phyloP scores from a whole-genome alignment of 2,113 vertebrate genomes.

The Amblyornis subalaris region DNA sequence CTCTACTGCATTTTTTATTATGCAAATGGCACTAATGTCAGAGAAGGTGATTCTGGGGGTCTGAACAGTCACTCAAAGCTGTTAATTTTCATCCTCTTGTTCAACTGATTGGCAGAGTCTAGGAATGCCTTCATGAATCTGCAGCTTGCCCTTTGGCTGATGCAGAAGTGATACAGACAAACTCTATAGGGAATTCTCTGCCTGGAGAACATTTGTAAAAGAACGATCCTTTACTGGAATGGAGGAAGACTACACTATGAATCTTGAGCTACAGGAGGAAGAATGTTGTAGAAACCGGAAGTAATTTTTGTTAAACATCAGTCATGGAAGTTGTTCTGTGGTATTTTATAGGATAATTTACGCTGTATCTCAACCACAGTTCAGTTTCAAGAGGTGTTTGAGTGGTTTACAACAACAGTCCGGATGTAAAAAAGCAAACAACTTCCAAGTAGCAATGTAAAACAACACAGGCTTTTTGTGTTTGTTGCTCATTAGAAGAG shows the following conservation, averaged over 20 bases:
- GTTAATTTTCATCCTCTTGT: slow-evolving; percentile 31
- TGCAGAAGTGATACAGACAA: not conserved
- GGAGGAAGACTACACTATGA: not conserved
- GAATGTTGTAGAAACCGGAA: not conserved
- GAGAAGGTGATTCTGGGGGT: not conserved
- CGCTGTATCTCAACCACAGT: not conserved
- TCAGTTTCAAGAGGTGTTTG: not conserved
- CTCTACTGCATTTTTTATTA: slow-evolving; percentile 14
- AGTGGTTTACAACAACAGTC: not conserved
- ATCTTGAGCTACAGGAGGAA: not conserved
- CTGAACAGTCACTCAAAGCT: slow-evolving; percentile 34
- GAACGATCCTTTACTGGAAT: not conserved
- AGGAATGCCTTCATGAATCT: not conserved
- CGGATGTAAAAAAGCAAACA: not conserved
- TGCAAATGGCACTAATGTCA: slow-evolving; percentile 29
- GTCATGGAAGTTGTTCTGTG: not conserved
- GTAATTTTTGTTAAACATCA: not conserved
- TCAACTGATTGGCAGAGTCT: slow-evolving; percentile 22
- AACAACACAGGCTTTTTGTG: not conserved
- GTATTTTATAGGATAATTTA: not conserved
- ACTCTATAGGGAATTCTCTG: not conserved
- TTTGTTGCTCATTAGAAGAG: not conserved
- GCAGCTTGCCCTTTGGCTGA: not conserved
- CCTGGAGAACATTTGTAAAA: not conserved
- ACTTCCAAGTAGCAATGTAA: not conserved